These are phyloP conservation scores for Phytoseiulus persimilis DNA, from an alignment of 2,888 invertebrate species.

Conservation along the genomic window DNA sequence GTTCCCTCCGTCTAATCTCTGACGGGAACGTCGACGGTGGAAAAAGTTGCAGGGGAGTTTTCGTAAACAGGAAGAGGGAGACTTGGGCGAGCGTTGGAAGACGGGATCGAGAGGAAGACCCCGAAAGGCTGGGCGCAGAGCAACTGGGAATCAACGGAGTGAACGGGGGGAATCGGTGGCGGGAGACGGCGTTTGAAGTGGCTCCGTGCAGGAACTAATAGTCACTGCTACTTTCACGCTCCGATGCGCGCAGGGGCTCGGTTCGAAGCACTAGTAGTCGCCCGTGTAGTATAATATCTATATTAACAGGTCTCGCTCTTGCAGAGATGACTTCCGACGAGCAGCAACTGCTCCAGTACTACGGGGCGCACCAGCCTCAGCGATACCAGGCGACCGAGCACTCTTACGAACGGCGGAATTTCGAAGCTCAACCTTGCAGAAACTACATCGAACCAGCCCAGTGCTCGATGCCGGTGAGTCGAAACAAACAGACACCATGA, in stretches of 20 bases:
- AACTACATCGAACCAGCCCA: background rate
- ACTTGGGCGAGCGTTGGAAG: too few species aligned
- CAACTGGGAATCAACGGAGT: background rate
- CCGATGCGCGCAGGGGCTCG: background rate
- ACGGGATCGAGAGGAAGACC: too few species aligned
- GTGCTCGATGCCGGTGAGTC: background rate
- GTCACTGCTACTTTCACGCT: background rate
- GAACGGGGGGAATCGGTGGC: background rate
- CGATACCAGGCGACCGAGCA: slow-evolving; percentile 22
- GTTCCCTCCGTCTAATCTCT: too few species aligned
- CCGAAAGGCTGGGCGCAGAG: too few species aligned
- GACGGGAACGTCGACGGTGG: too few species aligned
- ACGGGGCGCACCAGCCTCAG: background rate
- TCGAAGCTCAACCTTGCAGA: background rate
- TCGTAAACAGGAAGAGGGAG: too few species aligned
- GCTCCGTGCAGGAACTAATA: background rate
- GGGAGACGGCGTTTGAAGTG: background rate
- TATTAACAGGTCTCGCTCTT: background rate
- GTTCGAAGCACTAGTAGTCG: background rate
- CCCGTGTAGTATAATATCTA: background rate
- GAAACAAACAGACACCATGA: background rate
- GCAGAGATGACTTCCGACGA: slow-evolving; percentile 34
- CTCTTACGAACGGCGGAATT: background rate
- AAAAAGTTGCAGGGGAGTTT: too few species aligned
- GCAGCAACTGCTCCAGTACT: slow-evolving; percentile 26